These are phyloP conservation scores for Drosophila asahinai DNA, from an alignment of 1,140 invertebrate species.

Conservation along the genomic window DNA sequence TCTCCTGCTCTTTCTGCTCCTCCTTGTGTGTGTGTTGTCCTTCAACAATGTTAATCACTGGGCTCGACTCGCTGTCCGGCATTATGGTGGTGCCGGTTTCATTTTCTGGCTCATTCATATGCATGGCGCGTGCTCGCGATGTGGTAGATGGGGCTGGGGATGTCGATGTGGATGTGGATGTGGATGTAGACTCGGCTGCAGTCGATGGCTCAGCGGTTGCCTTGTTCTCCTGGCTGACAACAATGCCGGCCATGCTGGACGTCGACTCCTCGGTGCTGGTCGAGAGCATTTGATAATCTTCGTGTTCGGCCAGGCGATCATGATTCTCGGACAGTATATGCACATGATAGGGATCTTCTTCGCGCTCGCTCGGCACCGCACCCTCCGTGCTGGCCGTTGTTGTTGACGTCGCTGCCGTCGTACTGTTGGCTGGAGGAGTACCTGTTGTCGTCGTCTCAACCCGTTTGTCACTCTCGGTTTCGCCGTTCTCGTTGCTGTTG, in stretches of 20 bases:
- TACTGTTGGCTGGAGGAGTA: conserved; percentile 25
- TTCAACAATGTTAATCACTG: conserved; percentile 81
- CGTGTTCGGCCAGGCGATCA: conserved; percentile 83
- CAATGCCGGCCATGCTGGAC: conserved; percentile 57
- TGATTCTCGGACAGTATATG: conserved; percentile 84
- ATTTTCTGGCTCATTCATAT: conserved; percentile 74
- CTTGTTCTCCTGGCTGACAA: conserved; percentile 75
- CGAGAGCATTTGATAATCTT: conserved; percentile 83
- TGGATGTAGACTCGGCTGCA: conserved; percentile 28
- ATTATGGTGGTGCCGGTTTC: conserved; percentile 57
- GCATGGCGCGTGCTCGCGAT: conserved; percentile 81
- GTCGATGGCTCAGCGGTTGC: conserved; percentile 65
- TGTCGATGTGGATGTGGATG: conserved; percentile 17
- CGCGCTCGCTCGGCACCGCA: conserved; percentile 46
- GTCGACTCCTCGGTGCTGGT: conserved; percentile 71
- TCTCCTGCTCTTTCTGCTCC: conserved; percentile 19
- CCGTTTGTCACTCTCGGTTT: conserved; percentile 75
- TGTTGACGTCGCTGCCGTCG: conserved; percentile 25
- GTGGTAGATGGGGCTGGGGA: conserved; percentile 18
- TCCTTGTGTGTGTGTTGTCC: conserved; percentile 63
- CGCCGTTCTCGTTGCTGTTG: conserved; percentile 71
- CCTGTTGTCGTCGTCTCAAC: conserved; percentile 41
- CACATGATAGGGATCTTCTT: conserved; percentile 83
- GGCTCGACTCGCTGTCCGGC: conserved; percentile 32
- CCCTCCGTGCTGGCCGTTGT: conserved; percentile 23